Evolutionary conservation across 2,888 invertebrate species (phyloP).

Genomic region (Taphrorychus bicolor): DNA sequence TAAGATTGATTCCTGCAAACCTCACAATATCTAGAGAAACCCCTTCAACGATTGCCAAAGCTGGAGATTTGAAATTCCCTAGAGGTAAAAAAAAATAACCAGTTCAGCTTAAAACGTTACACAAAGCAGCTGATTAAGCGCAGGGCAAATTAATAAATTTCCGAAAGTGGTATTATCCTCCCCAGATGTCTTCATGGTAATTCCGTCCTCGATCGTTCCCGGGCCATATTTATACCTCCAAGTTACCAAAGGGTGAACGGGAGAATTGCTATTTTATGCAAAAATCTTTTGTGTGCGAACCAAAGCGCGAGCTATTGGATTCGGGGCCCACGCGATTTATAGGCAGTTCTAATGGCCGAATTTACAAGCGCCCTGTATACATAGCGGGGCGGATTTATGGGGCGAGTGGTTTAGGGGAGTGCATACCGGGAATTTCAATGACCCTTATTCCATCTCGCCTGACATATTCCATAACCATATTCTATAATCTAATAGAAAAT

Average conservation of each 20-base stretch:
- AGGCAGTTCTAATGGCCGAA: constrained; percentile 18
- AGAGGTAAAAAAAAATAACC: too few relatives aligned
- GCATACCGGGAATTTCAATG: neutral
- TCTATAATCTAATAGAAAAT: too few relatives aligned
- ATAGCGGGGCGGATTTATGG: constrained; percentile 21
- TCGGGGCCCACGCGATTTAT: constrained; percentile 28
- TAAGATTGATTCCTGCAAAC: too few relatives aligned
- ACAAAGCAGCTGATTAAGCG: too few relatives aligned
- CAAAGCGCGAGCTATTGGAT: constrained; percentile 31
- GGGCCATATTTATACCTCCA: constrained; percentile 32
- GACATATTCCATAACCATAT: too few relatives aligned
- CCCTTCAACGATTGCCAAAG: too few relatives aligned
- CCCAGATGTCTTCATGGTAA: constrained; percentile 37
- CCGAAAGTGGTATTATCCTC: constrained; percentile 29
- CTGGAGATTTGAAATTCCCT: too few relatives aligned
- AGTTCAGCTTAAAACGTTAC: too few relatives aligned
- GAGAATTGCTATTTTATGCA: constrained; percentile 37
- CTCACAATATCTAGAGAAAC: too few relatives aligned
- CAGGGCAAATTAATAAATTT: constrained; percentile 32
- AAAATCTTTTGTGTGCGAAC: constrained; percentile 39
- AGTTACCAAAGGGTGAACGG: constrained; percentile 32
- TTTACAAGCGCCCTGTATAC: constrained; percentile 27
- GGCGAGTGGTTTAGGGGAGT: neutral
- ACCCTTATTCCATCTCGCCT: too few relatives aligned
- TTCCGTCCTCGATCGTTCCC: constrained; percentile 36